phyloP scores from a whole-genome alignment of 2,888 invertebrate genomes.

The Sinopyrophorus schimmeli region DNA sequence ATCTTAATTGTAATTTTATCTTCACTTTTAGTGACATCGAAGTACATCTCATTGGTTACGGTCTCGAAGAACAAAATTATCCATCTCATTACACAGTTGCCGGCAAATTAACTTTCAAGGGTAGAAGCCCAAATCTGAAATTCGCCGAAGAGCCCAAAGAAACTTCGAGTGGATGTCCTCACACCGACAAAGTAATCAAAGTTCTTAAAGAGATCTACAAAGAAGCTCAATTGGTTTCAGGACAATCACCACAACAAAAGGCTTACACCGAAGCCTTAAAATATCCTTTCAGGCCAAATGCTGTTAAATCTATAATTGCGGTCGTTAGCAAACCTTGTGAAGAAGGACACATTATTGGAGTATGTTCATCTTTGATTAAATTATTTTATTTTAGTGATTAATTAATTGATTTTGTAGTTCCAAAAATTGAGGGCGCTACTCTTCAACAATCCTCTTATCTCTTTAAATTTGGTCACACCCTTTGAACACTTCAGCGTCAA shows the following conservation, averaged over 20 bases:
- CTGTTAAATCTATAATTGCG: constrained; percentile 72
- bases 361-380: constrained; percentile 52
- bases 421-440: constrained; percentile 45
- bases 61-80: constrained; percentile 59
- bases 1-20: not conserved
- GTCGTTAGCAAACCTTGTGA: constrained; percentile 67
- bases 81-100: constrained; percentile 63
- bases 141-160: constrained; percentile 44
- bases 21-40: constrained; percentile 59
- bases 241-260: constrained; percentile 39
- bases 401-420: constrained; percentile 38
- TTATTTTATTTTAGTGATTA: constrained; percentile 1
- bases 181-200: constrained; percentile 43
- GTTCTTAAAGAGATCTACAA: constrained; percentile 46
- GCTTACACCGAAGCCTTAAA: constrained; percentile 66
- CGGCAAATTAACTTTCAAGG: constrained; percentile 56
- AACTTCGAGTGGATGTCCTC: constrained; percentile 39
- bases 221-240: constrained; percentile 44
- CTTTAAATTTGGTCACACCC: constrained; percentile 65
- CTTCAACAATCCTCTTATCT: constrained; percentile 62
- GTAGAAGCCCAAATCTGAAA: constrained; percentile 56
- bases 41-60: constrained; percentile 63
- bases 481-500: constrained; percentile 60
- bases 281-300: constrained; percentile 76
- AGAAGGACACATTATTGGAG: constrained; percentile 58